Evolutionary conservation across 1,140 invertebrate species (phyloP), one percentile per base, ranked within the genome.

Genomic region (Pseudachorutes palmiensis): DNA sequence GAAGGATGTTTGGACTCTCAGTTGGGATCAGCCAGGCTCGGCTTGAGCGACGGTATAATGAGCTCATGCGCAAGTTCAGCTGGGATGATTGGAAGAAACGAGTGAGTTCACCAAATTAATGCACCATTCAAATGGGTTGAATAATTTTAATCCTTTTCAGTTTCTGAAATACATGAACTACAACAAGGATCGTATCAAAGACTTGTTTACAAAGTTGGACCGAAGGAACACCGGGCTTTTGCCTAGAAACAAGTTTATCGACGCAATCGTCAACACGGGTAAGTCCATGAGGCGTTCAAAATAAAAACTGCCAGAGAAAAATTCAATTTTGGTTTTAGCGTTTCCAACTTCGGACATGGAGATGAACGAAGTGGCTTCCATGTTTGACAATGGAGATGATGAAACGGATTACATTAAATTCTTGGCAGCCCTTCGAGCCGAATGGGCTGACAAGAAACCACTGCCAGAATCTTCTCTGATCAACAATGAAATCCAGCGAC

Each of bases 81-180:
- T 99, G 97, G 92, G 96, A 98, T 78, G 93, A 98, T 76, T 99
- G 97, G 97, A 88, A 96, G 70, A 94, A 94, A 81, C 84, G 92
- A 78, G 89, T 91, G 80, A 80, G 81, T 79, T 49, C 19, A 66
- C 51, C 24, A 5, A 55, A 41, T 9, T 41, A 41, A 41, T 41
- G 5, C 19, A 12, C 19, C 9, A 45, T 45, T 45, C 9, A 45
- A 12, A 45, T 12, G 19, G 19, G 9, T 45, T 19, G 19, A 45
- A 45, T 19, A 2, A 26, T 22, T 66, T 31, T 64, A 61, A 1
- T 62, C 75, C 70, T 70, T 79, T 80, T 2, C 76, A 94, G 85
- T 99, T 98, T 87, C 82, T 99, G 74, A 94, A 92, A 76, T 98
- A 96, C 88, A 98, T 98, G 91, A 97, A 98, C 78, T 90, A 97